Conservation (phyloP, 2,113 vertebrate species). For the Nerophis lumbriciformis region DNA sequence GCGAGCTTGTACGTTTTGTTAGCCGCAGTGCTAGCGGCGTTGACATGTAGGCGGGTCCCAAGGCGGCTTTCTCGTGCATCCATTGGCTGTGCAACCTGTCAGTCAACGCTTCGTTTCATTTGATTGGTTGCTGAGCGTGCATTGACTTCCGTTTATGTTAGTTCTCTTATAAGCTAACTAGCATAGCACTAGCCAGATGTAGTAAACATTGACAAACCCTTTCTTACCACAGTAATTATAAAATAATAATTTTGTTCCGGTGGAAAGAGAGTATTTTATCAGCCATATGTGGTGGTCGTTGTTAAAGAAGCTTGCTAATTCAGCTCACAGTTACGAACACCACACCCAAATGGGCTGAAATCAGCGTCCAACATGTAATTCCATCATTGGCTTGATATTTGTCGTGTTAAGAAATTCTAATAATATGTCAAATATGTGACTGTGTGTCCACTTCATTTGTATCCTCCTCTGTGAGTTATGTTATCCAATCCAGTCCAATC, state of each 20-base stretch:
- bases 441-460: not conserved
- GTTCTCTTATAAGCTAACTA: not conserved
- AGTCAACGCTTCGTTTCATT: not conserved
- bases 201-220: not conserved
- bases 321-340: conserved; percentile 23
- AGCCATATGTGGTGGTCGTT: rapidly evolving
- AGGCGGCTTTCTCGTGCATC: not conserved
- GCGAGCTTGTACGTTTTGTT: conserved; percentile 39
- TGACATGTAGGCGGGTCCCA: conserved; percentile 32
- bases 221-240: not conserved
- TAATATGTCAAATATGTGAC: not conserved
- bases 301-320: conserved; percentile 1
- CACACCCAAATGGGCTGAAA: conserved; percentile 46
- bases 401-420: not conserved
- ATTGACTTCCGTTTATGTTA: conserved; percentile 27
- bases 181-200: conserved; percentile 8
- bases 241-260: not conserved
- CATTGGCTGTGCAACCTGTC: conserved; percentile 21
- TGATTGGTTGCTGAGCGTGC: conserved; percentile 26
- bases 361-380: not conserved
- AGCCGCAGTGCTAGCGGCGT: conserved; percentile 21
- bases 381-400: not conserved
- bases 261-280: not conserved
- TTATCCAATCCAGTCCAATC: too few species aligned
- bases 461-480: not conserved